Base-by-base conservation (phyloP, 2,888 invertebrate genomes). In the Conops quadrifasciatus region DNA sequence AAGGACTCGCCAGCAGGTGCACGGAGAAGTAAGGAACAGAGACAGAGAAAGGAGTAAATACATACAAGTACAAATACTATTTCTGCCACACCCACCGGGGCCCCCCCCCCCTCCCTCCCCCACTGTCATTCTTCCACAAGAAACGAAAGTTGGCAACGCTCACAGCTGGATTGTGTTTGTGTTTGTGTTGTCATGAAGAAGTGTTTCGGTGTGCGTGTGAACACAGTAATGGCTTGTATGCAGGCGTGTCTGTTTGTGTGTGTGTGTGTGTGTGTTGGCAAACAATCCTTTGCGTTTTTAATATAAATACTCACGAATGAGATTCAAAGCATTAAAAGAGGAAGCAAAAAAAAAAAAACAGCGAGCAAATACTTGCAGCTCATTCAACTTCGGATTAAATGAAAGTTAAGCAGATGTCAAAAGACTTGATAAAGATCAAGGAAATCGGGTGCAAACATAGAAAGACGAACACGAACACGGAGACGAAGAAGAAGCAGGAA, bases 381-480 rank as follows among this genome's bases (percentile, higher is more conserved):
- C 36, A 36, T 36, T 36, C 36, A 24, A 24, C 28, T 56, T 56
- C 19, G 21, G 47, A 26, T 47, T 63, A 47, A 24, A 63, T 63
- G 63, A 26, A 63, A 63, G 45, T 13, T n/a, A 26, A 13, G 16
- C 45, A 26, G 58, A 63, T 45, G 63, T 63, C 63, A 63, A 47
- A 63, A 63, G 24, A 24, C 47, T n/a, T 63, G 63, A 63, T 63
- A 45, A 47, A 21, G 28, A 63, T 63, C 63, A 63, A 24, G 63
- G 47, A 47, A 26, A 63, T 21, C 47, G 45, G 13, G 47, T 21
- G 47, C 43, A 43, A 13, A 7, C 13, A 4, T 30, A 7, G 13
- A 59, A 59, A 30, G 51, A 21, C 21, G 19, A 51, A 21, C n/a
- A n/a, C n/a, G n/a, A n/a, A n/a, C n/a, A n/a, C n/a, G n/a, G n/a